These are phyloP conservation scores for Molossus molossus DNA, from an alignment of 2,797 vertebrate species.

Conservation along the genomic window DNA sequence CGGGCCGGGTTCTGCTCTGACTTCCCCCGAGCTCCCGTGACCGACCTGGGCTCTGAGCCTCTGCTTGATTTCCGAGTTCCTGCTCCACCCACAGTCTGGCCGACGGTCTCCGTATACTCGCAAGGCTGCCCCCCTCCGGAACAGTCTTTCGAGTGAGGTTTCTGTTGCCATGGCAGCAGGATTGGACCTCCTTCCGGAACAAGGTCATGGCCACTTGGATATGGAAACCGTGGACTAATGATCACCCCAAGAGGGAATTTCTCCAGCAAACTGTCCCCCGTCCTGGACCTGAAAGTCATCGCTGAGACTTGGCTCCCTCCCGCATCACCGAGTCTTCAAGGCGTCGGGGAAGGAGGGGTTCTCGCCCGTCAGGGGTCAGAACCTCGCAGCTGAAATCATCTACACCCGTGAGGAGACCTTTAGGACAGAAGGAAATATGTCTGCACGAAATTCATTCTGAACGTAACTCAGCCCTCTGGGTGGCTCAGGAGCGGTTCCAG, in stretches of 20 bases:
- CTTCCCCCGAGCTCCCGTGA: no score
- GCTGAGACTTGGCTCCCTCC: background rate
- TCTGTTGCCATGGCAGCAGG: background rate
- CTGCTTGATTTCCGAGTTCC: background rate
- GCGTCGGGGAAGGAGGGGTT: background rate
- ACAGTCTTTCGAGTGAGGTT: no score
- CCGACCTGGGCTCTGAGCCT: no score
- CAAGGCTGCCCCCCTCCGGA: no score
- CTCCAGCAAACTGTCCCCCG: background rate
- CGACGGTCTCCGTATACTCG: no score
- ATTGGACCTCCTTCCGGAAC: background rate
- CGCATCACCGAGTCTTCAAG: background rate
- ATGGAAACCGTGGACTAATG: background rate
- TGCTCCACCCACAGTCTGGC: background rate
- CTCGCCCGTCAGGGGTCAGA: background rate
- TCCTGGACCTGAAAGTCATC: background rate
- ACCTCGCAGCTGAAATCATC: background rate
- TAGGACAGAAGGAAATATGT: constrained; percentile 18
- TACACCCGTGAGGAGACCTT: constrained; percentile 2
- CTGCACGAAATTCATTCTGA: constrained; percentile 4
- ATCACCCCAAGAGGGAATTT: background rate
- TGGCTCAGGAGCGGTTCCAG: constrained; percentile 2
- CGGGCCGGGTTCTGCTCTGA: no score
- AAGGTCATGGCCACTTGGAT: background rate
- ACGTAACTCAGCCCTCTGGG: background rate